phyloP scores from a whole-genome alignment of 2,888 invertebrate species.

The Nephrotoma appendiculata region DNA sequence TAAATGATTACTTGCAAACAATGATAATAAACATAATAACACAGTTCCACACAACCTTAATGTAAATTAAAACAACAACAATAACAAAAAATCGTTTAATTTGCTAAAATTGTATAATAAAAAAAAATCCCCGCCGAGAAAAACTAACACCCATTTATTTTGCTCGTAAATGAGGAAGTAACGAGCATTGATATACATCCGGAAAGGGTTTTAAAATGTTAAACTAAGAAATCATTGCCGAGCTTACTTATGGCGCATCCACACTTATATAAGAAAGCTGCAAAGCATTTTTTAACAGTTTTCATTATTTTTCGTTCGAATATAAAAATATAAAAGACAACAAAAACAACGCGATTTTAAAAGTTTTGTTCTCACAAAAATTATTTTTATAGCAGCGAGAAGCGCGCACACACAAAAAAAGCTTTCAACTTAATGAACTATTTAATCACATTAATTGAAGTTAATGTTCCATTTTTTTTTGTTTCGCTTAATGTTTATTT shows the following conservation, averaged over 20 bases:
- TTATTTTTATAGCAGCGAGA: not conserved
- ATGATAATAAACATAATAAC: not conserved
- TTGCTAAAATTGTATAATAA: not conserved
- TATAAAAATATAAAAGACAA: not conserved
- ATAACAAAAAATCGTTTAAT: not conserved
- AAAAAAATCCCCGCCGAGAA: not conserved
- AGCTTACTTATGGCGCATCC: not conserved
- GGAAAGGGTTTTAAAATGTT: not conserved
- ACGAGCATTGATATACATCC: not conserved
- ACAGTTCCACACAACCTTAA: not conserved
- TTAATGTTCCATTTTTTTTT: not conserved
- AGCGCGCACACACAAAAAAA: not conserved
- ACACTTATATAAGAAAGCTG: not conserved
- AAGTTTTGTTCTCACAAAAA: not conserved
- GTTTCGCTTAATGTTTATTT: not conserved
- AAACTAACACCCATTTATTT: not conserved
- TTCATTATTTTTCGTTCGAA: not conserved
- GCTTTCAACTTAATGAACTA: conserved; percentile 4
- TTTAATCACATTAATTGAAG: conserved; percentile 2
- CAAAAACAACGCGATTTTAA: not conserved
- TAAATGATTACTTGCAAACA: not conserved
- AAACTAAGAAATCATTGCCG: not conserved
- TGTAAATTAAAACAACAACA: not conserved
- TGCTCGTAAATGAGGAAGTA: not conserved
- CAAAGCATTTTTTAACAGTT: not conserved